Percentiles rank a stretch among this genome's conserved stretches.
Evolutionary conservation across 1,140 invertebrate genomes (phyloP).

Genomic region (Schlechtendalia chinensis): DNA sequence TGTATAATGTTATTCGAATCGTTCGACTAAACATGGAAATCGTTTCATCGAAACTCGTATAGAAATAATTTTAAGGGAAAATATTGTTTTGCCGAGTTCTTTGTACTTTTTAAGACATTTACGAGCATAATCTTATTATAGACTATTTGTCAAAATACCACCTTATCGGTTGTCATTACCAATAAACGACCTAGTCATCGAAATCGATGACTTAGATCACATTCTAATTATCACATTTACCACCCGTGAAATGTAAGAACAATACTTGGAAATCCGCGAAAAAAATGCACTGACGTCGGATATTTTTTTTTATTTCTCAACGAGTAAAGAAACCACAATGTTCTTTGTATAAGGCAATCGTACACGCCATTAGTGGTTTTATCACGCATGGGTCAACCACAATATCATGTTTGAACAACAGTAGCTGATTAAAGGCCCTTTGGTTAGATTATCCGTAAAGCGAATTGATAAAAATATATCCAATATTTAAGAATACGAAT

Average conservation of each 20-base stretch:
- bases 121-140: neutral
- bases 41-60: neutral
- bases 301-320: conserved; percentile 8
- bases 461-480: too few species aligned
- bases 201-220: conserved; percentile 12
- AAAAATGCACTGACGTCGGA: neutral
- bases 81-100: neutral
- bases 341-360: conserved; percentile 1
- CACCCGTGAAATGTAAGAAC: neutral
- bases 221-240: neutral
- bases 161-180: neutral
- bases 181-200: neutral
- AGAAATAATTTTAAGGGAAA: neutral
- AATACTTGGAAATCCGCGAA: conserved; percentile 10
- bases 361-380: neutral
- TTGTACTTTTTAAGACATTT: neutral
- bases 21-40: neutral
- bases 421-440: too few species aligned
- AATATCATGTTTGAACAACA: too few species aligned
- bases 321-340: neutral
- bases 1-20: too few species aligned
- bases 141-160: neutral
- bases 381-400: neutral
- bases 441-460: too few species aligned
- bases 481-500: too few species aligned